These are phyloP conservation scores for Gobiocypris rarus DNA, from an alignment of 2,113 vertebrate species.

Conservation along the genomic window DNA sequence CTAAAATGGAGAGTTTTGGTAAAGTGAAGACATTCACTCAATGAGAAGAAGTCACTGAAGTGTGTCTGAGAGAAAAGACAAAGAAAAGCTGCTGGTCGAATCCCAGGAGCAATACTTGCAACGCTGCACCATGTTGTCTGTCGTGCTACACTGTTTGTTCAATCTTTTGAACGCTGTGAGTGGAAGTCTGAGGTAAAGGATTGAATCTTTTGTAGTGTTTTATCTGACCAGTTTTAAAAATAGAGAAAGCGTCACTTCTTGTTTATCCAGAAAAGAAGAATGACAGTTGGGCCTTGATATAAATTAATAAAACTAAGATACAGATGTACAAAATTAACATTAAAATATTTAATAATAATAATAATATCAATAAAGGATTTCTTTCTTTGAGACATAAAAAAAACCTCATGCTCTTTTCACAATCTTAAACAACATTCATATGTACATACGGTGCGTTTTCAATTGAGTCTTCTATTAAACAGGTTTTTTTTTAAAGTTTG, in stretches of 20 bases:
- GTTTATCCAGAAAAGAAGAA: constrained; percentile 47
- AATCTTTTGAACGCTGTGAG: constrained; percentile 46
- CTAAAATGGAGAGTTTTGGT: constrained; percentile 40
- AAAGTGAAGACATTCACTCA: constrained; percentile 70
- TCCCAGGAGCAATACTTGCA: constrained; percentile 60
- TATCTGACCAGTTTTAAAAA: constrained; percentile 57
- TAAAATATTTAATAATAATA: constrained; percentile 58
- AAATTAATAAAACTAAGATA: constrained; percentile 67
- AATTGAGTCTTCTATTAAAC: constrained; percentile 56
- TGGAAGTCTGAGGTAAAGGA: constrained; percentile 83
- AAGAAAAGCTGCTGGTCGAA: constrained; percentile 83
- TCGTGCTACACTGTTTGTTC: constrained; percentile 47
- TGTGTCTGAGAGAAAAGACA: constrained; percentile 57
- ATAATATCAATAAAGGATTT: constrained; percentile 65
- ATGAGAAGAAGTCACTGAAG: constrained; percentile 81
- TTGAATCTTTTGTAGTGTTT: constrained; percentile 70
- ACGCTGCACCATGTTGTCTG: constrained; percentile 46
- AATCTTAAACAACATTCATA: constrained; percentile 69
- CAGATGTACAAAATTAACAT: constrained; percentile 65
- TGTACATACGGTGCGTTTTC: constrained; percentile 67
- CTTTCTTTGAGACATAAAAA: constrained; percentile 56
- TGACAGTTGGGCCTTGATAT: constrained; percentile 60
- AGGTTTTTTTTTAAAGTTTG: constrained; percentile 7
- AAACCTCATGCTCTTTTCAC: constrained; percentile 68
- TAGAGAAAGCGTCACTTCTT: constrained; percentile 45